These are phyloP conservation scores for Cromileptes altivelis DNA, from an alignment of 2,113 vertebrate species.

Conservation along the genomic window DNA sequence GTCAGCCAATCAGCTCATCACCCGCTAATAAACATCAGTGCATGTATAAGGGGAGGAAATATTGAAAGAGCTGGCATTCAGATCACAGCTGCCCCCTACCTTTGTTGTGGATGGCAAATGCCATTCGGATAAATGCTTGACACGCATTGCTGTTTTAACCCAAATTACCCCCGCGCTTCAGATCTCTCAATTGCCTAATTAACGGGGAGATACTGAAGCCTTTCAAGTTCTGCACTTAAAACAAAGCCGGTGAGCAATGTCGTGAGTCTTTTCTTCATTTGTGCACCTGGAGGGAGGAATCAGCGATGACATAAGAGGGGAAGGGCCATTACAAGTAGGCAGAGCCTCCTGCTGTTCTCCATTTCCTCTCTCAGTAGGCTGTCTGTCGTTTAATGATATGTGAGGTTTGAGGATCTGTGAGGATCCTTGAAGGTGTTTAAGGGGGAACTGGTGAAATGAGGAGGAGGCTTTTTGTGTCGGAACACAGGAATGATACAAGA, in stretches of 20 bases:
- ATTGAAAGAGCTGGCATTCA: constrained; percentile 62
- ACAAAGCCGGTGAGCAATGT: constrained; percentile 53
- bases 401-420: constrained; percentile 25
- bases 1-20: constrained; percentile 39
- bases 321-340: constrained; percentile 6
- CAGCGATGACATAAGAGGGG: constrained; percentile 11
- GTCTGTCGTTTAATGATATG: constrained; percentile 25
- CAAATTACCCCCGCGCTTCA: constrained; percentile 77
- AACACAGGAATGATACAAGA: not conserved
- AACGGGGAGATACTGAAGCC: constrained; percentile 63
- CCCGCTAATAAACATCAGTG: constrained; percentile 36
- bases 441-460: constrained; percentile 9
- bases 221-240: constrained; percentile 78
- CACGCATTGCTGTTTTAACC: constrained; percentile 79
- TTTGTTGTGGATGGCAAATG: constrained; percentile 78
- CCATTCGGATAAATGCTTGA: constrained; percentile 75
- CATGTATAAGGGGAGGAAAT: constrained; percentile 32
- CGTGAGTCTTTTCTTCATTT: constrained; percentile 41
- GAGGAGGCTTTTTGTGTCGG: not conserved
- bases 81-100: constrained; percentile 71
- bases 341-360: constrained; percentile 5
- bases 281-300: constrained; percentile 68
- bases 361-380: constrained; percentile 6
- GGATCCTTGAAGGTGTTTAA: not conserved
- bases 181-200: constrained; percentile 82